phyloP scores from a whole-genome alignment of 2,113 vertebrate genomes.

The Campylomormyrus tamandua region DNA sequence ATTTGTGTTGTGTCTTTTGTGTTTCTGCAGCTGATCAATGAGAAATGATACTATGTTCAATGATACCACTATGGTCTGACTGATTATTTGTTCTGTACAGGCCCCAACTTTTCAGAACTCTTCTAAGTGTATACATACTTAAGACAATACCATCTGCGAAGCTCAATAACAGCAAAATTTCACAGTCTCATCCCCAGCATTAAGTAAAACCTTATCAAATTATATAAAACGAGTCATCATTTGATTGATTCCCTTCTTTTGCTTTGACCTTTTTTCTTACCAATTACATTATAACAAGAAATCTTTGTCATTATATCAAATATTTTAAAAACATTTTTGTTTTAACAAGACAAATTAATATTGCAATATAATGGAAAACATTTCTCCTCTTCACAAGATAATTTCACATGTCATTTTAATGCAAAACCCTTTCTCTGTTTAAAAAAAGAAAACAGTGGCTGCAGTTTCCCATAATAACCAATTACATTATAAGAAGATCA shows the following conservation, averaged over 20 bases:
- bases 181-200: not conserved
- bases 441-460: too few relatives aligned
- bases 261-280: not conserved
- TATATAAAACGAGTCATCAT: not conserved
- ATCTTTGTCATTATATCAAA: not conserved
- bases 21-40: not conserved
- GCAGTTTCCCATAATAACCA: not conserved
- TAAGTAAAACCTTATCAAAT: not conserved
- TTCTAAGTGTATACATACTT: not conserved
- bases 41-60: not conserved
- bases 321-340: not conserved
- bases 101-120: not conserved
- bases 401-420: not conserved
- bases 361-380: not conserved
- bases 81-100: not conserved
- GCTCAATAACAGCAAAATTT: not conserved
- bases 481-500: not conserved
- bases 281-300: not conserved
- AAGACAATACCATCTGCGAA: not conserved
- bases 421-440: not conserved
- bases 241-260: not conserved
- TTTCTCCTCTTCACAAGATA: not conserved
- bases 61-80: not conserved
- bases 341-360: not conserved
- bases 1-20: not conserved